Percentiles rank a stretch among this genome's conserved stretches.
Conservation (phyloP, 92 coral and sea anemone genomes). For the Zoanthus sansibaricus region DNA sequence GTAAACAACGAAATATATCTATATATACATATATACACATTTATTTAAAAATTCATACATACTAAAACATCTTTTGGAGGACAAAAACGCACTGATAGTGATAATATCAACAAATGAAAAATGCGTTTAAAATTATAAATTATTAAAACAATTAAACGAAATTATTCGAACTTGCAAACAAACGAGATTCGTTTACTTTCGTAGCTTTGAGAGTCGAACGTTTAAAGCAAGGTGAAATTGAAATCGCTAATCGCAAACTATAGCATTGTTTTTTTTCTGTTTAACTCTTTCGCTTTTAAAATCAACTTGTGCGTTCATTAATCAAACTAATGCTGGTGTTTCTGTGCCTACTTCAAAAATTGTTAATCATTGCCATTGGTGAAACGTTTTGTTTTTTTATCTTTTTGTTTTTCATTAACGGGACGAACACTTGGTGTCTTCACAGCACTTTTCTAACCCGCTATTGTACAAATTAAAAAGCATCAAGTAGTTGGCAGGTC, state of each 20-base stretch:
- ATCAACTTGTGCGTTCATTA: no score
- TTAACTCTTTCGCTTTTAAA: no score
- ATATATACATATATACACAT: not conserved
- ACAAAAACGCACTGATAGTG: not conserved
- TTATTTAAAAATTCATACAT: not conserved
- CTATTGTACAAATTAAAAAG: not conserved
- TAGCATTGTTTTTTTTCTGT: no score
- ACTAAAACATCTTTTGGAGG: not conserved
- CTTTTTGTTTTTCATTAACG: not conserved
- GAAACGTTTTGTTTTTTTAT: not conserved
- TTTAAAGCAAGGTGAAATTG: no score
- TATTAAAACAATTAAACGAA: not conserved
- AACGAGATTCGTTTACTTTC: no score
- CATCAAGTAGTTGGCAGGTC: not conserved
- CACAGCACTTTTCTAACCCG: not conserved
- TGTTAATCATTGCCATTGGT: no score
- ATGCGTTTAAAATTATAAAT: not conserved
- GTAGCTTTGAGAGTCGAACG: no score
- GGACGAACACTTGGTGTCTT: not conserved
- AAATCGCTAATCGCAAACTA: no score
- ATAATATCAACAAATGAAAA: not conserved
- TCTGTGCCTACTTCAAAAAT: no score
- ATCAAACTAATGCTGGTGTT: no score
- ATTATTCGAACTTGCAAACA: not conserved
- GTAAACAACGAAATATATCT: not conserved